These are phyloP conservation scores for Mixornis gularis DNA, from an alignment of 2,113 vertebrate genomes.

Conservation along the genomic window DNA sequence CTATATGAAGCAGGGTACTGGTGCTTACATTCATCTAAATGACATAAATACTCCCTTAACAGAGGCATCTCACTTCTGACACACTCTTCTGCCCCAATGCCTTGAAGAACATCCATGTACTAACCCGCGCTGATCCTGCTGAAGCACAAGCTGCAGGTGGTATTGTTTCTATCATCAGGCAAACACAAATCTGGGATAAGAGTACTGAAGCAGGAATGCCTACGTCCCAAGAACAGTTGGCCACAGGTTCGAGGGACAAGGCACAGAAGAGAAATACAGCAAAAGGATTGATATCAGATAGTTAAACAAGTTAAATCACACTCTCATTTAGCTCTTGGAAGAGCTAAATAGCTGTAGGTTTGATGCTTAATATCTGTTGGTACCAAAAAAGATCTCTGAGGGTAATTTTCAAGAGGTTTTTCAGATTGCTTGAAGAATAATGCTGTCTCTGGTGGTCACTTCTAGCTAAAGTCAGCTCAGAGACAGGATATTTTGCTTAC, in stretches of 20 bases:
- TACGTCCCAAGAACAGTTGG: rapidly evolving
- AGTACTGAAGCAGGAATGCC: neutral
- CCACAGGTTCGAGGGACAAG: neutral
- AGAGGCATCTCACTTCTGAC: neutral
- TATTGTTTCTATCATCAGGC: neutral
- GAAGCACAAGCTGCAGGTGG: neutral
- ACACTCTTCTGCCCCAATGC: neutral
- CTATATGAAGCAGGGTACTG: neutral
- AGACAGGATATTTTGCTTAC: neutral
- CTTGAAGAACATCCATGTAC: neutral
- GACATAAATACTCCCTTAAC: neutral
- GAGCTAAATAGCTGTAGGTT: neutral
- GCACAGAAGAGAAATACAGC: neutral
- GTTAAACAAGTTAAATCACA: neutral
- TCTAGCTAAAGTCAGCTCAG: neutral
- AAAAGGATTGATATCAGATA: neutral
- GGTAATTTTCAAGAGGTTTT: neutral
- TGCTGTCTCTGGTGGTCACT: neutral
- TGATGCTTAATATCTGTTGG: neutral
- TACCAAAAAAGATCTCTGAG: neutral
- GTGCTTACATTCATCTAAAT: neutral
- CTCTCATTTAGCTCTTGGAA: neutral
- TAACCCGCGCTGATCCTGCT: neutral
- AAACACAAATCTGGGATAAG: neutral
- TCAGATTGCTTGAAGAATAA: neutral